Evolutionary conservation across 1,140 invertebrate genomes (phyloP).

Genomic region (Heliconius congener): DNA sequence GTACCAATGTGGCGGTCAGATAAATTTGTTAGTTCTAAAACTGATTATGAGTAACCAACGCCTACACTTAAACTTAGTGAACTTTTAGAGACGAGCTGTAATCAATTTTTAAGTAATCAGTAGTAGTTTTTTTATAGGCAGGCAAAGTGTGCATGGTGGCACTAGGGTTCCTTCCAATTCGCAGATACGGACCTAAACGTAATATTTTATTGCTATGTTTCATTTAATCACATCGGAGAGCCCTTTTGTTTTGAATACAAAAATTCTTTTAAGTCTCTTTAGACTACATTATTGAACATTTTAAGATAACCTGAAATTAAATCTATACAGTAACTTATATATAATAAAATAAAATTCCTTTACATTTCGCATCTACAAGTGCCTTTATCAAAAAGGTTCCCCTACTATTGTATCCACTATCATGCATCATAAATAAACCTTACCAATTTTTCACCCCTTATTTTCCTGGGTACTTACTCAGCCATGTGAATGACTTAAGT

Average conservation of each 20-base stretch:
- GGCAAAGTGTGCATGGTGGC: no score
- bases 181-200: no score
- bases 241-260: no score
- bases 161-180: no score
- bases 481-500: neutral
- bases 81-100: neutral
- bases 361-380: neutral
- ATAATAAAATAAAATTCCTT: neutral
- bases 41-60: no score
- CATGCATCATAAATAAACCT: slow-evolving; percentile 2
- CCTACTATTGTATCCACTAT: slow-evolving; percentile 9
- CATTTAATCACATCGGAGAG: no score
- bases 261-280: no score
- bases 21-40: neutral
- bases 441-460: slow-evolving; percentile 7
- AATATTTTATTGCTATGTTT: no score
- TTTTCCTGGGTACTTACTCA: neutral
- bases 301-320: neutral
- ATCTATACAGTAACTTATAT: neutral
- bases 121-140: no score
- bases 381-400: neutral
- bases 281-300: no score
- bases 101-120: no score
- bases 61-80: neutral
- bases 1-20: neutral